Evolutionary conservation across 2,888 invertebrate species (phyloP), one percentile per base, ranked within the genome.

Genomic region (Diloba caeruleocephala): DNA sequence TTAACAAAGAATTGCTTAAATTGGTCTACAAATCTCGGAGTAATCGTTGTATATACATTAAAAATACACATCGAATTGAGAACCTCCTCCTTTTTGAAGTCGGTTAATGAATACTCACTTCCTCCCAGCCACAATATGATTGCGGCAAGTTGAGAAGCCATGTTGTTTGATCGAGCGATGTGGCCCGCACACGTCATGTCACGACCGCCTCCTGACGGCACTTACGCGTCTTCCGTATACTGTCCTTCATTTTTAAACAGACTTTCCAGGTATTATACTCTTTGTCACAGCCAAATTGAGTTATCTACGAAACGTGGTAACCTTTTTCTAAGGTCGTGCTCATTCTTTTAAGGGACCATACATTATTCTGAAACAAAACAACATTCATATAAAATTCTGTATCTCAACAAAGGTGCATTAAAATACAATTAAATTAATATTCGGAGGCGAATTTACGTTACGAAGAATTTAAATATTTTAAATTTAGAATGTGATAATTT

Each of bases 81-180:
- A n/a, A n/a, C n/a, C n/a, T n/a, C n/a, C n/a, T n/a, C n/a, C n/a
- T n/a, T n/a, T n/a, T n/a, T n/a, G n/a, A n/a, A n/a, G n/a, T n/a
- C n/a, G n/a, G n/a, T n/a, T n/a, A n/a, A n/a, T n/a, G n/a, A 34
- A 51, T 66, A 87, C 92, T 92, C 77, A 92, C 92, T 90, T 83
- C 91, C 90, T 74, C 86, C 86, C 49, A 92, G 86, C 92, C 92
- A 92, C 76, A 92, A 59, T 73, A 92, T 75, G 55, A 91, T 79
- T 64, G 90, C 87, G 52, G 87, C 87, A 34, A 91, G 80, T 74
- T 79, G 88, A 44, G 88, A 84, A 76, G 88, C 88, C 92, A 93
- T 92, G 70, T 75, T 88, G 82, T 72, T 70, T 66, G 56, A 41
- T 71, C 54, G 61, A 63, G 64, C 69, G 64, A 50, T 62, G 55